Conservation (phyloP, 2,888 invertebrate species). For the Sphecodes monilicornis region DNA sequence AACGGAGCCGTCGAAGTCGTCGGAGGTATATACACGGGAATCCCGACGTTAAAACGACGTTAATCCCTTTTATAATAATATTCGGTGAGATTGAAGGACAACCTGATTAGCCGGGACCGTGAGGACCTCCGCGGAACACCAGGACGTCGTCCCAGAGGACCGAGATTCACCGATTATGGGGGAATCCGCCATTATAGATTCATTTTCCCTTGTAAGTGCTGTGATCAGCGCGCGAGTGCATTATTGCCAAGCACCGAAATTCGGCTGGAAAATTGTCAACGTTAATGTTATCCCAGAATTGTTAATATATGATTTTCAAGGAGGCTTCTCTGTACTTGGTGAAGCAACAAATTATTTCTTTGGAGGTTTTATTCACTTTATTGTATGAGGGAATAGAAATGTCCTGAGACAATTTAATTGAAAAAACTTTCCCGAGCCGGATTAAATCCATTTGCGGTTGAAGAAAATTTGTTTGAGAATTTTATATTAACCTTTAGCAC, state of each 20-base stretch:
- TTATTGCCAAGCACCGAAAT: background rate
- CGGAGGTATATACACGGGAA: conserved; percentile 34
- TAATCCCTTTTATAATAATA: conserved; percentile 70
- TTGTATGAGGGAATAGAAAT: background rate
- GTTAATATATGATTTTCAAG: background rate
- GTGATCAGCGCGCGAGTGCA: conserved; percentile 24
- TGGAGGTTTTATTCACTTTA: background rate
- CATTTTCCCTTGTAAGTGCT: conserved; percentile 39
- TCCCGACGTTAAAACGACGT: conserved; percentile 55
- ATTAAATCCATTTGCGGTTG: no score
- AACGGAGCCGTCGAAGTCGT: conserved; percentile 54
- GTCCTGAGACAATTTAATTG: background rate
- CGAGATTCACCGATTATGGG: conserved; percentile 52
- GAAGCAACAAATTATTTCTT: background rate
- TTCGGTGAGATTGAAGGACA: conserved; percentile 76
- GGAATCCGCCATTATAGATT: conserved; percentile 42
- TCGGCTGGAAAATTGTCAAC: background rate
- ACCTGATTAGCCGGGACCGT: conserved; percentile 72
- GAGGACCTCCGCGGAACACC: conserved; percentile 32
- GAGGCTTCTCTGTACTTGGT: background rate
- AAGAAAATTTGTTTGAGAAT: no score
- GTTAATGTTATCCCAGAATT: background rate
- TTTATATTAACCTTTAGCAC: no score
- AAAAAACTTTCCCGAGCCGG: background rate
- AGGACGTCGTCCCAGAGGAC: conserved; percentile 17